Evolutionary conservation across 2,113 vertebrate genomes (phyloP).

Genomic region (Pandion haliaetus): DNA sequence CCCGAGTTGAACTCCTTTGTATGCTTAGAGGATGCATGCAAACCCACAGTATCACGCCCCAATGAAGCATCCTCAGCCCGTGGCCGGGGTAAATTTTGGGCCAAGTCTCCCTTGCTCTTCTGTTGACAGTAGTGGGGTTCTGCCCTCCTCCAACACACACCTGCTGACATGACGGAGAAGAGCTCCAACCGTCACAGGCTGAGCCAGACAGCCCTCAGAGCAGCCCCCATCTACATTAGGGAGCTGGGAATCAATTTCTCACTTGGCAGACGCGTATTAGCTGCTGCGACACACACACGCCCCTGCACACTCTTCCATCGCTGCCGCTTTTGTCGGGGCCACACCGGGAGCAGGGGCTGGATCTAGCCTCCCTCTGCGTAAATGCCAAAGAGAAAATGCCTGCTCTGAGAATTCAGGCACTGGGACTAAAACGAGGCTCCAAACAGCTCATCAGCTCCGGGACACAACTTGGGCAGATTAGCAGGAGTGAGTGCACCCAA

Average conservation of each 20-base stretch:
- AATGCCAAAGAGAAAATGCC: neutral
- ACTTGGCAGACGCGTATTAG: neutral
- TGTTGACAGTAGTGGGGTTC: accelerated
- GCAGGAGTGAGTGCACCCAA: neutral
- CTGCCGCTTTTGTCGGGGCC: neutral
- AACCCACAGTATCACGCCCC: neutral
- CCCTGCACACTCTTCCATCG: neutral
- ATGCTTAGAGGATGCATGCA: neutral
- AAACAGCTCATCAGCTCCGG: neutral
- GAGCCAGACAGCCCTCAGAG: neutral
- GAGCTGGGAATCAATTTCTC: neutral
- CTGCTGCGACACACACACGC: neutral
- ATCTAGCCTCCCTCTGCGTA: neutral
- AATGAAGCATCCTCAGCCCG: neutral
- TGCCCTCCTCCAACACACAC: neutral
- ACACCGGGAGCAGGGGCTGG: neutral
- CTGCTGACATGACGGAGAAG: accelerated
- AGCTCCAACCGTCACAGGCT: neutral
- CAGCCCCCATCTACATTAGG: neutral
- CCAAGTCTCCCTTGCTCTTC: neutral
- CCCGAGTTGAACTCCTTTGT: neutral
- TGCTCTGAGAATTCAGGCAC: neutral
- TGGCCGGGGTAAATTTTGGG: neutral
- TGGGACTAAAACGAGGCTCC: neutral
- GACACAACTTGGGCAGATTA: neutral